Percentiles rank a stretch among this genome's conserved stretches.
Evolutionary conservation across 2,113 vertebrate genomes (phyloP).

Genomic region (Zapornia atra): DNA sequence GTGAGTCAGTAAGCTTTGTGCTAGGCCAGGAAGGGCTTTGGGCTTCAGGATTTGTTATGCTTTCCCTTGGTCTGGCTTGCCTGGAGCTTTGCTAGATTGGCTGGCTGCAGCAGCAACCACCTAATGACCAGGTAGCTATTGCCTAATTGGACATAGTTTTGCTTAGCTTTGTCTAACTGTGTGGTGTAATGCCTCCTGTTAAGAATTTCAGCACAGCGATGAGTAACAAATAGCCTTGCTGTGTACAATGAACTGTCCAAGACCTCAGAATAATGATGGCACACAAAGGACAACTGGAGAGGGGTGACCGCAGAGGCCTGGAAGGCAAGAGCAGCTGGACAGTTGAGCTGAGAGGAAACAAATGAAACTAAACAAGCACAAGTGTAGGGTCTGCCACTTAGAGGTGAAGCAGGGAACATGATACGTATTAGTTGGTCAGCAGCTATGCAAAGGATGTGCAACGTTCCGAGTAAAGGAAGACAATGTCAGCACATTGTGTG

Average conservation of each 20-base stretch:
- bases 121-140: neutral
- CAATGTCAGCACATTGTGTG: no score
- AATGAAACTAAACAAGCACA: no score
- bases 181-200: neutral
- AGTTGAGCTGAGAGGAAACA: no score
- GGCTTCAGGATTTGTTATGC: neutral
- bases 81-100: neutral
- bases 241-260: neutral
- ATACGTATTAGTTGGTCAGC: no score
- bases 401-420: no score
- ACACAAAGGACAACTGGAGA: neutral
- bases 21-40: neutral
- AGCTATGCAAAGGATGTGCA: no score
- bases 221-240: neutral
- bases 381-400: no score
- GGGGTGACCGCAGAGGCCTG: neutral
- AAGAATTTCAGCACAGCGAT: neutral
- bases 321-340: neutral
- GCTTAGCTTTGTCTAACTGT: neutral
- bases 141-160: neutral
- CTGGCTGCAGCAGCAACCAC: neutral
- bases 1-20: neutral
- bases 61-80: neutral
- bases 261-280: neutral
- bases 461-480: no score